A percentile compares a stretch with the other conserved stretches of the same genome.
phyloP scores from a whole-genome alignment of 2,888 invertebrate genomes.

The Pherbina coryleti region DNA sequence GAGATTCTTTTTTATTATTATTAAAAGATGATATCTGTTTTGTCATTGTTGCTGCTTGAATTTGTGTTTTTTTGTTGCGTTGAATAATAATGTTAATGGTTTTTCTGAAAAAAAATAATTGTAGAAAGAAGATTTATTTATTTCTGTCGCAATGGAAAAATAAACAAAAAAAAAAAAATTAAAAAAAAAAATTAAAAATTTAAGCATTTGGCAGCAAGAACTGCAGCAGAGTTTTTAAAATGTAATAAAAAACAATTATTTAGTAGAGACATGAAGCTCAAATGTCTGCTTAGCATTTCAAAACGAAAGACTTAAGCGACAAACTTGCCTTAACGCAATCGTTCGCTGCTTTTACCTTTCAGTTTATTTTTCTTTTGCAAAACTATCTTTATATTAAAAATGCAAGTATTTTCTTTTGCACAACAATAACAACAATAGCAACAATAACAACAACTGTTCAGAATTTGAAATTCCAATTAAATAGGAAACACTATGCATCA shows the following conservation, averaged over 20 bases:
- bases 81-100: neutral
- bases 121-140: too few relatives aligned
- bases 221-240: neutral
- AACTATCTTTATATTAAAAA: slow-evolving; percentile 6
- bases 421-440: slow-evolving; percentile 10
- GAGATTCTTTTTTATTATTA: slow-evolving; percentile 7
- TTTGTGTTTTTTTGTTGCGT: neutral
- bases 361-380: neutral
- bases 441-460: slow-evolving; percentile 10
- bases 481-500: slow-evolving; percentile 1
- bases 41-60: neutral
- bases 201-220: neutral
- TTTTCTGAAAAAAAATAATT: too few relatives aligned
- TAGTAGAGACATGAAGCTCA: neutral
- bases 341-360: neutral
- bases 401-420: neutral
- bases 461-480: slow-evolving; percentile 37
- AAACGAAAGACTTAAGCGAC: slow-evolving; percentile 19
- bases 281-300: neutral
- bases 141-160: too few relatives aligned
- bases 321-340: neutral
- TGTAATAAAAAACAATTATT: neutral
- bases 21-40: neutral
- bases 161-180: too few relatives aligned
- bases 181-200: neutral